Base-by-base conservation (phyloP, 2,888 invertebrate species). In the Melangyna quadrimaculata region DNA sequence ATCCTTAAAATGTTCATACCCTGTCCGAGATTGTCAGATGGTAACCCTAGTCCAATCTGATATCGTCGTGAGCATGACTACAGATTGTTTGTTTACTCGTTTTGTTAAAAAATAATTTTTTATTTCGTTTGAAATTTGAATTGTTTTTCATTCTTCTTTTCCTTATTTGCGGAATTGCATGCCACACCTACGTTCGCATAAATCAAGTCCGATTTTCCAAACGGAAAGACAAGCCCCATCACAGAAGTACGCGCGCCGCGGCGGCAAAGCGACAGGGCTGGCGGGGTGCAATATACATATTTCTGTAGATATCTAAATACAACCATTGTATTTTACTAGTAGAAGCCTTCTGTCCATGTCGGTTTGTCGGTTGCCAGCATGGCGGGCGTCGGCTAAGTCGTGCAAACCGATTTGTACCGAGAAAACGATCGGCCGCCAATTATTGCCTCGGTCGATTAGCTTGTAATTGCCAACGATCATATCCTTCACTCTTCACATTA, bases 161-260 rank as follows among this genome's bases (percentile, higher is more conserved):
- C 53, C 69, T 77, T 67, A 84, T 80, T 72, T 86, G 73, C 55
- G 72, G 73, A 80, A 86, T 81, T 78, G 71, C 73, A 70, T 67
- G 82, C 81, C 87, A 87, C 87, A 70, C 87, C 87, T 82, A 81
- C 82, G 43, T 40, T 45, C 24, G n/a, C 14, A 78, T 87, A 78
- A 87, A 87, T 87, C 82, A 87, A 87, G 82, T 78, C 57, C 67
- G 80, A 84, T 84, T 84, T 83, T 78, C 78, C 70, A 69, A 63
- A 65, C 22, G 59, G 27, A 79, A 72, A 84, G 70, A 70, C 79
- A 74, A 70, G 40, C 74, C 67, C 74, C 48, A 67, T 67, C 59
- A 67, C 59, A 24, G 32, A 69, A 22, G 59, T n/a, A 59, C 35
- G n/a, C 12, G 10, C 59, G 45, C 9, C 17, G 32, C 19, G 40